Evolutionary conservation across 2,797 vertebrate genomes (phyloP), one percentile per base, ranked within the genome.

Genomic region (Lutjanus argentimaculatus): DNA sequence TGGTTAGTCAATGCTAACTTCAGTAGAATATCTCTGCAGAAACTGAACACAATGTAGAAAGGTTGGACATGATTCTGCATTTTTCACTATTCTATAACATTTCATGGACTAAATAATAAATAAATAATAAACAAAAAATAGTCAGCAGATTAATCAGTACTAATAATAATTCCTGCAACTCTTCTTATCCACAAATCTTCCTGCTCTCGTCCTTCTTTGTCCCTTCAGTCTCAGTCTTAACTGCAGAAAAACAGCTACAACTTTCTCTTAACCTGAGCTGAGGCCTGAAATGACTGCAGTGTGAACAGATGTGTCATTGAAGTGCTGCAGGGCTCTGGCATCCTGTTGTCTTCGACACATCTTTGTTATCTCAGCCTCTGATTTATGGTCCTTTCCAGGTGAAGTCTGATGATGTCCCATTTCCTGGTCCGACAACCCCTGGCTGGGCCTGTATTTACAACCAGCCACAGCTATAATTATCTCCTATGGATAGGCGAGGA

Each of bases 301-400:
- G 49, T 67, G 59, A 81, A 56, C 83, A 89, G 85, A 88, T 72
- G 83, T 79, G 84, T 72, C 73, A 71, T 3, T 52, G 61, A 64
- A 25, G 10, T 52, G 72, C 75, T 43, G 51, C 72, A 62, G 87
- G 83, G 59, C 72, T 62, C 58, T 46, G 63, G 72, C 77, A 75
- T 89, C 85, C 83, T 84, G 87, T 88, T 91, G 87, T 87, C 83
- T 91, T 75, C 45, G 22, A 85, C 86, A 80, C 82, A 70, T 90
- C 84, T 93, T 82, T 91, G 84, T 93, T 88, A 85, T 89, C 86
- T 63, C 79, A 69, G 56, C n/a, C 84, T 70, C 52, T 87, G 83
- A 93, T 94, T 93, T 90, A 93, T 82, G 72, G 49, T 72, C 43
- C 67, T 82, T 79, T 79, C 87, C 91, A 94, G 92, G 91, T 95